Percentiles rank a stretch among this genome's conserved stretches.
These are phyloP conservation scores for Brachionus manjavacas DNA, from an alignment of 1,140 invertebrate genomes.

Conservation along the genomic window DNA sequence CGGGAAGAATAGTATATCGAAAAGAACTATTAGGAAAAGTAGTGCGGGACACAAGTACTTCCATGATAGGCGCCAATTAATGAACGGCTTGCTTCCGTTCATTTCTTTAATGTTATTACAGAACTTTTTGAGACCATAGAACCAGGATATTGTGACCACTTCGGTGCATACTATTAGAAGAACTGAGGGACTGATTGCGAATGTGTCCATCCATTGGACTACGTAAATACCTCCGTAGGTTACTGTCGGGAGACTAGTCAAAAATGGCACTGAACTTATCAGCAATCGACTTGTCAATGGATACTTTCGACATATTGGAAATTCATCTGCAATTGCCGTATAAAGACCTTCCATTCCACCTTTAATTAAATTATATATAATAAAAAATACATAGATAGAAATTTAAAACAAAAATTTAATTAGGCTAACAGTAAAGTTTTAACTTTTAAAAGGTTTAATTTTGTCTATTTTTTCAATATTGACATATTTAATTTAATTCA, in stretches of 20 bases:
- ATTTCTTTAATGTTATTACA: slow-evolving; percentile 58
- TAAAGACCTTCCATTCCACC: slow-evolving; percentile 24
- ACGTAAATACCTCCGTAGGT: slow-evolving; percentile 40
- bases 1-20: slow-evolving; percentile 1
- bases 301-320: not conserved
- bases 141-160: slow-evolving; percentile 8
- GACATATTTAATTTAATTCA: no score
- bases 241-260: slow-evolving; percentile 24
- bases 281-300: not conserved
- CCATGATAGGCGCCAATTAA: slow-evolving; percentile 56
- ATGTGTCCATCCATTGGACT: slow-evolving; percentile 24
- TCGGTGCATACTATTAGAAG: slow-evolving; percentile 2
- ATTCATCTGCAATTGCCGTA: slow-evolving; percentile 27
- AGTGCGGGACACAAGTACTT: slow-evolving; percentile 50
- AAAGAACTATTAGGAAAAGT: not conserved
- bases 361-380: not conserved
- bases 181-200: not conserved
- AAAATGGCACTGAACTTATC: slow-evolving; percentile 18
- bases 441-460: no score
- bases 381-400: not conserved
- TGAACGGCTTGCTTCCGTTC: slow-evolving; percentile 48
- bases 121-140: slow-evolving; percentile 51
- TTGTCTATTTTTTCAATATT: no score
- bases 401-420: no score
- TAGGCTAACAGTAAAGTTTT: no score